These are phyloP conservation scores for Tethya wilhelma DNA, from an alignment of 37 sponge, comb jelly and placozoan genomes.

Conservation along the genomic window DNA sequence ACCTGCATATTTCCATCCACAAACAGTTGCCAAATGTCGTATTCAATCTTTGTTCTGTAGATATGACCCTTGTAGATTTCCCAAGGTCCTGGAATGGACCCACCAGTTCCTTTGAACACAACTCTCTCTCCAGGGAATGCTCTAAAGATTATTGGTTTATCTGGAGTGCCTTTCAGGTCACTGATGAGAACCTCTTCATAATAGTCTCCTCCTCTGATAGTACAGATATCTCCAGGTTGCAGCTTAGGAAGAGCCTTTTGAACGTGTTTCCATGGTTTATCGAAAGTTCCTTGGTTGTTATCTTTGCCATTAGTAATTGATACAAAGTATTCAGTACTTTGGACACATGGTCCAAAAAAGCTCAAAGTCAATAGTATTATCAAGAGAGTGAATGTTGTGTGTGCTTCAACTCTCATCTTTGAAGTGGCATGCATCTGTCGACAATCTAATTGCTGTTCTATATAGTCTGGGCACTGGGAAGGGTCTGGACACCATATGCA, in stretches of 20 bases:
- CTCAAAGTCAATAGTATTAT: too few relatives aligned
- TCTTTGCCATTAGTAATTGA: neutral
- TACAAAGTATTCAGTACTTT: neutral
- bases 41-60: neutral
- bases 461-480: too few relatives aligned
- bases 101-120: conserved; percentile 7
- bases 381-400: too few relatives aligned
- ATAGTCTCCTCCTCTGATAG: conserved; percentile 23
- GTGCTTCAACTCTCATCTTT: too few relatives aligned
- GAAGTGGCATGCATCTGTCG: too few relatives aligned
- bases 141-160: conserved; percentile 9
- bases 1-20: conserved; percentile 28
- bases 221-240: conserved; percentile 18
- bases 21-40: conserved; percentile 29
- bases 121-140: conserved; percentile 25
- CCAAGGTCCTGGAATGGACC: neutral
- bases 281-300: neutral
- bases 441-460: too few relatives aligned
- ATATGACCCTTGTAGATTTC: conserved; percentile 1
- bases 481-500: too few relatives aligned
- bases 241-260: neutral
- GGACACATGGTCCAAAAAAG: too few relatives aligned
- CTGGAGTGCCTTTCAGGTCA: conserved; percentile 2
- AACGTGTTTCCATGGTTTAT: conserved; percentile 3
- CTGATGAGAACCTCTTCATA: conserved; percentile 1